phyloP scores from a whole-genome alignment of 53 echinoderm and acorn worm species.

The Luidia sarsii region DNA sequence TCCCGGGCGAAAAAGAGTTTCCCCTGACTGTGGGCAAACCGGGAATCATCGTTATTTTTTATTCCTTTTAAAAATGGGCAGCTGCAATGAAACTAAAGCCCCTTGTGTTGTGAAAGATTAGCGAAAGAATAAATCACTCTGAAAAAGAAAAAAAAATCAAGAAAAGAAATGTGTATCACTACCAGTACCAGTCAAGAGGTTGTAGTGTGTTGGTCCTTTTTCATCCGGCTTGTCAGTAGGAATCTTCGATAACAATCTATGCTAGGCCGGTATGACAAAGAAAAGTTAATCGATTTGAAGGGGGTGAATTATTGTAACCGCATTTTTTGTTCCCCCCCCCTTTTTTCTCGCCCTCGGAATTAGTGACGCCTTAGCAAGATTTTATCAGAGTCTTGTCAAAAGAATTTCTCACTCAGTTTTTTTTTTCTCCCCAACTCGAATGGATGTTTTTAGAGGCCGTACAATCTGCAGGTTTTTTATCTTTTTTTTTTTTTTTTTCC shows the following conservation, averaged over 20 bases:
- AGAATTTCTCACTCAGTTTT: not conserved
- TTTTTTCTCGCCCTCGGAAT: not conserved
- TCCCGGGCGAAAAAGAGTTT: not conserved
- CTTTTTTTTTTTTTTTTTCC: not conserved
- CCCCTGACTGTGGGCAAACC: conserved; percentile 12
- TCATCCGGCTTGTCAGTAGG: not conserved
- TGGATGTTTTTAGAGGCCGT: conserved; percentile 15
- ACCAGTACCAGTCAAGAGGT: conserved; percentile 39
- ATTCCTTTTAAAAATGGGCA: no score
- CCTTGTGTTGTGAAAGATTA: not conserved
- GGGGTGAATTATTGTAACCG: not conserved
- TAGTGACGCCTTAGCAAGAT: not conserved
- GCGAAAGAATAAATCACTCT: conserved; percentile 37
- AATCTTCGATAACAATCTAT: conserved; percentile 18
- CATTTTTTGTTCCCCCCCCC: no score
- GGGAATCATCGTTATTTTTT: no score
- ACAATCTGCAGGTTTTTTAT: not conserved
- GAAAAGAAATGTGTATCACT: no score
- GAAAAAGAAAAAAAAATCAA: conserved; percentile 25
- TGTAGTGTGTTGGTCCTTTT: not conserved
- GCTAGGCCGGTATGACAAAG: not conserved
- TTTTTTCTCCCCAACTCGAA: conserved; percentile 18
- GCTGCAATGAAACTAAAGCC: not conserved
- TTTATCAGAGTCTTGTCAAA: conserved; percentile 1
- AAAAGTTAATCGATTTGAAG: not conserved